A percentile compares a stretch with the other conserved stretches of the same genome.
Evolutionary conservation across 2,888 invertebrate genomes (phyloP).

Genomic region (Rhagonycha lutea): DNA sequence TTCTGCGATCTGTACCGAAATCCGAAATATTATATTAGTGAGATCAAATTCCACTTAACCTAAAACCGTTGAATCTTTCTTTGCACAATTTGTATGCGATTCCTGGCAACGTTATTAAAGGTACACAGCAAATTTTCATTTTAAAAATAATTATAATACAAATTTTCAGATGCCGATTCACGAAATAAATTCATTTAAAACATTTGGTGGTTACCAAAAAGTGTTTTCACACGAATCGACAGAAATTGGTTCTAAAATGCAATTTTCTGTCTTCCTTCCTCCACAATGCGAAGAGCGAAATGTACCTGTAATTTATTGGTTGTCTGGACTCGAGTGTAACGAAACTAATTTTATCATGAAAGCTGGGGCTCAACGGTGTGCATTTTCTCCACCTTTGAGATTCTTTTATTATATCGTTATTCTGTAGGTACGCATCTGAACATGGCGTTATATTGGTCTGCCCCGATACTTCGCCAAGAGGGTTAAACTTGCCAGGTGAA

Average conservation of each 20-base stretch:
- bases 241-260: conserved; percentile 86
- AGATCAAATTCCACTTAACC: background rate
- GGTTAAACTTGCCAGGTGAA: conserved; percentile 86
- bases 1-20: too few relatives aligned
- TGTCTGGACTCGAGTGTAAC: conserved; percentile 91
- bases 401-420: background rate
- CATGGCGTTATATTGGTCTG: conserved; percentile 86
- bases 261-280: conserved; percentile 89
- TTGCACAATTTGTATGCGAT: background rate
- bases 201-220: conserved; percentile 85
- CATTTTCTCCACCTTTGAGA: background rate
- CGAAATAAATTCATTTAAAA: conserved; percentile 71
- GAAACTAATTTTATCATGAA: conserved; percentile 96
- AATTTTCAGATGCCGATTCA: background rate
- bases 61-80: background rate
- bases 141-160: background rate
- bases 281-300: conserved; percentile 69
- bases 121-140: background rate
- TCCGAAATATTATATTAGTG: too few relatives aligned
- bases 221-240: conserved; percentile 80
- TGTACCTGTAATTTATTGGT: conserved; percentile 85
- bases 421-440: conserved; percentile 77
- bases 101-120: background rate
- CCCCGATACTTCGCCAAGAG: conserved; percentile 96
- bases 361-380: conserved; percentile 84